Conservation (phyloP, 1,140 invertebrate genomes). For the Agrypnia vestita region DNA sequence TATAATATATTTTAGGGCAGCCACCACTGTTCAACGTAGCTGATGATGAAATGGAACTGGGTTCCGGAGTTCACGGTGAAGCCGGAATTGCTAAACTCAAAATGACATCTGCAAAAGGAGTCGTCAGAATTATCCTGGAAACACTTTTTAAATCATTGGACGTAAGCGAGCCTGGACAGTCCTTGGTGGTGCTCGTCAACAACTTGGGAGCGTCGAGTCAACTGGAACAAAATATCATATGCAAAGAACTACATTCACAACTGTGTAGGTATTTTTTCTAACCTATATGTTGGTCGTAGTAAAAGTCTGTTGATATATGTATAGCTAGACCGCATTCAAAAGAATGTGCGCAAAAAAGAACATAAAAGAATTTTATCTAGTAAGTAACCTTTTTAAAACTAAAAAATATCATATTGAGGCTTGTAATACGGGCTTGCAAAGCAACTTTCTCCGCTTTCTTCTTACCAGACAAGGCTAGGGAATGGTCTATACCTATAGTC, state of each 20-base stretch:
- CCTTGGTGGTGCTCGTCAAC: constrained; percentile 82
- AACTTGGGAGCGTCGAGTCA: constrained; percentile 86
- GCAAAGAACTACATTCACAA: constrained; percentile 78
- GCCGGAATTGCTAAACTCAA: constrained; percentile 83
- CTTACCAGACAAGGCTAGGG: too few species aligned
- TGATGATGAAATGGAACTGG: constrained; percentile 84
- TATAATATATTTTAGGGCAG: constrained; percentile 66
- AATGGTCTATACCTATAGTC: too few species aligned
- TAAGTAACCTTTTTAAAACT: too few species aligned
- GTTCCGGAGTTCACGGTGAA: constrained; percentile 90
- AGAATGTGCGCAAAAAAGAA: too few species aligned
- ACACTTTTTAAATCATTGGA: constrained; percentile 72
- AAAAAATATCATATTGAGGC: too few species aligned
- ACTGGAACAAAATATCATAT: constrained; percentile 85
- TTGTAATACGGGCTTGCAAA: too few species aligned
- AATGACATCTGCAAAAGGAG: constrained; percentile 72
- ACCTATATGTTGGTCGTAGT: too few species aligned
- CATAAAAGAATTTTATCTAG: too few species aligned
- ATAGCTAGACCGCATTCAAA: too few species aligned
- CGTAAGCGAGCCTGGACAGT: constrained; percentile 69
- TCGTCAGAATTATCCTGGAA: constrained; percentile 71
- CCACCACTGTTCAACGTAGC: constrained; percentile 79
- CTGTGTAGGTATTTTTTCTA: constrained; percentile 70
- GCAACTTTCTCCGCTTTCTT: too few species aligned
- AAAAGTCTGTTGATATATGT: too few species aligned